Evolutionary conservation across 1,140 invertebrate species (phyloP).

Genomic region (Stegodyphus mimosarum): DNA sequence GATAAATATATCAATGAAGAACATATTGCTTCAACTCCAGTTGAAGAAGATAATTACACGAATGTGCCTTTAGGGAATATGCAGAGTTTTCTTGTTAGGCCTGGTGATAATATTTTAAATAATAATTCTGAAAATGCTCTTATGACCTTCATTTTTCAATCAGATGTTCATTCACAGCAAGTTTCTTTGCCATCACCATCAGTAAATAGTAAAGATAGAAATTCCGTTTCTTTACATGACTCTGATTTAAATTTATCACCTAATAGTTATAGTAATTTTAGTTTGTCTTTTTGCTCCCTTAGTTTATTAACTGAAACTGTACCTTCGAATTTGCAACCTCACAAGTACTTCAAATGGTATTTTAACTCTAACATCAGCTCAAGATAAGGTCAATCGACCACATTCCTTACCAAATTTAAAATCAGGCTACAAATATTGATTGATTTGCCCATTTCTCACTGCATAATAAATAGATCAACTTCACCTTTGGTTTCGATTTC

Average conservation of each 20-base stretch:
- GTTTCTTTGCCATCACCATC: too few relatives aligned
- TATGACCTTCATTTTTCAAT: neutral
- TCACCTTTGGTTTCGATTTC: neutral
- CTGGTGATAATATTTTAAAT: neutral
- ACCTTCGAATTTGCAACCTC: neutral
- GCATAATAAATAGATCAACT: neutral
- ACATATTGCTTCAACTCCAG: neutral
- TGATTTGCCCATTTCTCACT: slow-evolving; percentile 9
- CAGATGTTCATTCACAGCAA: neutral
- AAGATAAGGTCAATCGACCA: slow-evolving; percentile 10
- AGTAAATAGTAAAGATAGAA: neutral
- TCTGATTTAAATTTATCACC: slow-evolving; percentile 17
- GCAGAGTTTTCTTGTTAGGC: neutral
- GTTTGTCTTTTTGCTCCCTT: slow-evolving; percentile 9
- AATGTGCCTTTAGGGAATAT: slow-evolving; percentile 3
- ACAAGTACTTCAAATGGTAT: neutral
- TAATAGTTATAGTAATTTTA: slow-evolving; percentile 2
- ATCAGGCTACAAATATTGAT: neutral
- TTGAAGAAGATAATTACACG: neutral
- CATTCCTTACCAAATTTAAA: slow-evolving; percentile 18
- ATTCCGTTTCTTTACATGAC: slow-evolving; percentile 24
- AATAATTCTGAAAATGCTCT: neutral
- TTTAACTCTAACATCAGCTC: neutral
- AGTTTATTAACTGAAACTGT: neutral
- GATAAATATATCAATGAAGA: neutral